Evolutionary conservation across 2,797 vertebrate genomes (phyloP), one percentile per base, ranked within the genome.

Genomic region (Hephaestus fuliginosus): DNA sequence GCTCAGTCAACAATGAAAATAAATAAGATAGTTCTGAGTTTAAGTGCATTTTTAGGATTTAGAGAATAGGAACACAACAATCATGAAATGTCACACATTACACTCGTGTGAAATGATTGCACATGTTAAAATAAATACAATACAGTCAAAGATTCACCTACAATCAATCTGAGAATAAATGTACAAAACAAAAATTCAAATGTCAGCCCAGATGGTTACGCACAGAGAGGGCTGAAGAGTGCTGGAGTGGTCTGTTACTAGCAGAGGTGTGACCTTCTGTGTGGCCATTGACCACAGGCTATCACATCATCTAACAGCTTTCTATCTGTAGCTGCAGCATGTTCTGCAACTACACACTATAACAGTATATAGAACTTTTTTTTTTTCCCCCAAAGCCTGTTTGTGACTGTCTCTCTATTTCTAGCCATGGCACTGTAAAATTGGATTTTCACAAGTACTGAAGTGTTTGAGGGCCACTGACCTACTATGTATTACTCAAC

Each of bases 261-360:
- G 70, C 67, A 78, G 86, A 89, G 84, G 64, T 81, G 82, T 82
- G 86, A 92, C 87, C 84, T 89, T 85, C 71, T 84, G 74, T 82
- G 74, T 73, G 78, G 60, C 48, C 71, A 70, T 5, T 78, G 87
- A 86, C 73, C 18, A 46, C 12, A 14, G 78, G 80, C 80, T 70
- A 80, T 89, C 76, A 78, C 65, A 66, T 84, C 70, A 87, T 89
- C 74, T 77, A 76, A 82, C 70, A 86, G 83, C 77, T 79, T 65
- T 75, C 68, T 75, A 60, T 83, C 52, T 82, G 60, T 76, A 80
- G 79, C 79, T 67, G 70, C 71, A 68, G 72, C 71, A 70, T 83
- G 77, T 85, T 86, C 79, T 82, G 60, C 12, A 57, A 79, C 62
- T 28, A 52, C 66, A 74, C 46, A 75, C 79, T 69, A 41, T 25